A percentile compares a stretch with the other conserved stretches of the same genome.
These are phyloP conservation scores for Rhombomys opimus DNA, from an alignment of 2,113 vertebrate genomes.

Conservation along the genomic window DNA sequence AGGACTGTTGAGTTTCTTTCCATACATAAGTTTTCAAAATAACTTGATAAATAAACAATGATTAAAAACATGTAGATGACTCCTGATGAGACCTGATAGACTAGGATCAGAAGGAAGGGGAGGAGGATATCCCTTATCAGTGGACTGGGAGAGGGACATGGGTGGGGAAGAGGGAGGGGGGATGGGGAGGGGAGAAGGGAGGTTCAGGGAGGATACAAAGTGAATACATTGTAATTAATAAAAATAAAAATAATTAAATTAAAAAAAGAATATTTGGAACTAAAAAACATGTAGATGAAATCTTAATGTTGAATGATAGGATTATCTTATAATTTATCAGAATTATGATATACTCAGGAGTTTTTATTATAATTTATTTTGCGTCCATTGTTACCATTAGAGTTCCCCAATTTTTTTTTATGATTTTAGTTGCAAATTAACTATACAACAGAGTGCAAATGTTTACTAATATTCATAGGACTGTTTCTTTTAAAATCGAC, in stretches of 20 bases:
- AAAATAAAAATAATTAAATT: too few species aligned
- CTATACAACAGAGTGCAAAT: not conserved
- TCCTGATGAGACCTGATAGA: too few species aligned
- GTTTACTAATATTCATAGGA: not conserved
- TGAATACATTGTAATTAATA: too few species aligned
- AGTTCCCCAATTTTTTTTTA: not conserved
- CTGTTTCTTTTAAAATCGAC: not conserved
- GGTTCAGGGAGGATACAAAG: too few species aligned
- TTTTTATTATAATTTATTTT: not conserved
- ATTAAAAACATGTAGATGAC: conserved; percentile 3
- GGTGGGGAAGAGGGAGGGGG: too few species aligned
- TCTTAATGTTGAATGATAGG: not conserved
- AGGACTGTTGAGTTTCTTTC: not conserved
- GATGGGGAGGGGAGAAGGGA: too few species aligned
- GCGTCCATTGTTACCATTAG: not conserved
- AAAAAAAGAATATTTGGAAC: too few species aligned
- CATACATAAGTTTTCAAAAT: not conserved
- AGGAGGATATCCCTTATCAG: too few species aligned
- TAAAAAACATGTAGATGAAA: not conserved
- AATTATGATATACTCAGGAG: not conserved
- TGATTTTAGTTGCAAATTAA: not conserved
- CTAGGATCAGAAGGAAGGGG: too few species aligned
- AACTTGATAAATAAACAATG: not conserved
- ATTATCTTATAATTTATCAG: not conserved
- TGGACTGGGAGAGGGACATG: too few species aligned